Evolutionary conservation across 2,113 vertebrate genomes (phyloP).

Genomic region (Rhagologus leucostigma): DNA sequence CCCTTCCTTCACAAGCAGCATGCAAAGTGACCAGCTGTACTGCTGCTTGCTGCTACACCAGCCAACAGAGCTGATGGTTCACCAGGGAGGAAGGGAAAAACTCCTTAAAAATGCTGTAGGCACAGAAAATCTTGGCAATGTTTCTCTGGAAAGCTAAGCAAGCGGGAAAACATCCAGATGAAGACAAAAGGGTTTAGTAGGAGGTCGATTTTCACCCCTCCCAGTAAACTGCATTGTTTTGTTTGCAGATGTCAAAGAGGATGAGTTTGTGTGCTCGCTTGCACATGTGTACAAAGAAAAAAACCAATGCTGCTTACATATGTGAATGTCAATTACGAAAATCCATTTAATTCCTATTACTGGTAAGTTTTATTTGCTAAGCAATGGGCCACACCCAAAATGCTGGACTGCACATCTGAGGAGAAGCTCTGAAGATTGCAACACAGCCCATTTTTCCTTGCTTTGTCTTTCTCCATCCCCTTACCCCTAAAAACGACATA

Average conservation of each 20-base stretch:
- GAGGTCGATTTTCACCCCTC: not conserved
- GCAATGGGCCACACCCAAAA: not conserved
- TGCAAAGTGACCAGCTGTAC: not conserved
- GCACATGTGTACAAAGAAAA: not conserved
- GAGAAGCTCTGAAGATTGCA: not conserved
- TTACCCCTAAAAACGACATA: not conserved
- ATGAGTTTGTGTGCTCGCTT: not conserved
- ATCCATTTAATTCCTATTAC: not conserved
- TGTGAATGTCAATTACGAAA: not conserved
- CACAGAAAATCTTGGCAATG: not conserved
- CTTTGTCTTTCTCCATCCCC: not conserved
- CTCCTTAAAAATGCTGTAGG: not conserved
- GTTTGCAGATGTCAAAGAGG: not conserved
- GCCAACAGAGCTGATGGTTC: not conserved
- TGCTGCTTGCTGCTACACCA: not conserved
- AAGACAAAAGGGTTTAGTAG: conserved; percentile 1
- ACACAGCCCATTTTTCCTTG: not conserved
- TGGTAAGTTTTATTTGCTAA: not conserved
- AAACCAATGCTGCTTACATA: not conserved
- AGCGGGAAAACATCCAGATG: conserved; percentile 7
- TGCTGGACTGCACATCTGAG: not conserved
- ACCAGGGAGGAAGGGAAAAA: not conserved
- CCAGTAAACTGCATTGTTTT: not conserved
- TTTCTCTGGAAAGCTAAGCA: not conserved
- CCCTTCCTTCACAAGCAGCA: not conserved